Evolutionary conservation across 2,797 vertebrate genomes (phyloP).

Genomic region (Pelochelys cantorii): DNA sequence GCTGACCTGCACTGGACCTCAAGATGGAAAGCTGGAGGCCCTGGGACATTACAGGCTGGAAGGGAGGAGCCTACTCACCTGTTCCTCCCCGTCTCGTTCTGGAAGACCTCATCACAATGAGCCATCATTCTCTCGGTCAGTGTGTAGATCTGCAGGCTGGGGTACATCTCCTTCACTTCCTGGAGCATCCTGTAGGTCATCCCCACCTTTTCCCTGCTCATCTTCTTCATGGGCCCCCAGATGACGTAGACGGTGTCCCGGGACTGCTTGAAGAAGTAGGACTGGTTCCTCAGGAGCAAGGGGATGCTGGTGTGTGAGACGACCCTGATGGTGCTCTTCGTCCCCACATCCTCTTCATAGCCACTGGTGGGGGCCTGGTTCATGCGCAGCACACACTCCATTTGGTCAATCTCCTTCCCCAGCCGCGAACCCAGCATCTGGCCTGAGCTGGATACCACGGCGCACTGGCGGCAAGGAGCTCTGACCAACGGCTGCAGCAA

Average conservation of each 20-base stretch:
- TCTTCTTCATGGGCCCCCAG: constrained; percentile 92
- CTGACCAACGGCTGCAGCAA: constrained; percentile 72
- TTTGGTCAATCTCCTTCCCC: constrained; percentile 86
- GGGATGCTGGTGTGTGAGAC: constrained; percentile 95
- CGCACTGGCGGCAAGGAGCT: constrained; percentile 83
- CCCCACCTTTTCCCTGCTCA: constrained; percentile 88
- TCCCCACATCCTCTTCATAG: constrained; percentile 90
- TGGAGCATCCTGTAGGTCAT: constrained; percentile 83
- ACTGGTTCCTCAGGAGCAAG: constrained; percentile 85
- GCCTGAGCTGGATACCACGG: constrained; percentile 94
- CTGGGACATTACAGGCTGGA: too few relatives aligned
- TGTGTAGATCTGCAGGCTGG: constrained; percentile 83
- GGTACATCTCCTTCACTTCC: constrained; percentile 86
- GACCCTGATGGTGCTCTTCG: constrained; percentile 87
- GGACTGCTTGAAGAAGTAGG: constrained; percentile 87
- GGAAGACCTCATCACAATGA: constrained; percentile 90
- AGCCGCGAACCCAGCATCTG: constrained; percentile 88
- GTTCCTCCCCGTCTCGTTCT: constrained; percentile 95
- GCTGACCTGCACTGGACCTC: neutral
- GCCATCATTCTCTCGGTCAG: constrained; percentile 89
- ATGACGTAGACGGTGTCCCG: constrained; percentile 88
- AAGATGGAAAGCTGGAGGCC: neutral
- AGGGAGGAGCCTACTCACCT: constrained; percentile 80
- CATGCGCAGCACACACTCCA: constrained; percentile 92
- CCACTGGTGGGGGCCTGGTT: constrained; percentile 91